Percentiles rank a stretch among this genome's conserved stretches.
These are phyloP conservation scores for Quadroppia sp. DNA, from an alignment of 2,888 invertebrate species.

Conservation along the genomic window DNA sequence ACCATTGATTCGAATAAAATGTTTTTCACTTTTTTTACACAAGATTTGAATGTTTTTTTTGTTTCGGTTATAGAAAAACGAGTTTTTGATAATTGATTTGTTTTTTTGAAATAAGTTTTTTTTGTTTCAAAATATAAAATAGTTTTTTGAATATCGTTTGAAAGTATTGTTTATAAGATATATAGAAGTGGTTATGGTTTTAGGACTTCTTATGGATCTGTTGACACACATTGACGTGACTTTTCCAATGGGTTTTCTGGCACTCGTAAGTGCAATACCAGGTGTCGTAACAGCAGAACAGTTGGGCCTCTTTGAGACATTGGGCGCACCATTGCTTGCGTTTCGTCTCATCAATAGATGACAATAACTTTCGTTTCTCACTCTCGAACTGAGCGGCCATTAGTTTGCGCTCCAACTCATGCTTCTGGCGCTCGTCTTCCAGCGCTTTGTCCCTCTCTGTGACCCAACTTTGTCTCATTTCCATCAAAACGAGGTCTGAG, in stretches of 20 bases:
- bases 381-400: constrained; percentile 21
- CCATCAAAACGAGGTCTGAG: constrained; percentile 64
- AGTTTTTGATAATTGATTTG: too few species aligned
- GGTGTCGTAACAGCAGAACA: constrained; percentile 81
- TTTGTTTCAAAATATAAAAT: too few species aligned
- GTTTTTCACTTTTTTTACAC: too few species aligned
- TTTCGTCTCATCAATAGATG: constrained; percentile 36
- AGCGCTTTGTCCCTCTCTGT: constrained; percentile 44
- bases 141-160: too few species aligned
- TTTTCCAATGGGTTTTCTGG: constrained; percentile 45
- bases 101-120: too few species aligned
- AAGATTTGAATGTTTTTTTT: too few species aligned
- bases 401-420: constrained; percentile 60
- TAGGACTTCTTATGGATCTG: constrained; percentile 40
- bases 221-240: constrained; percentile 43
- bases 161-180: background rate
- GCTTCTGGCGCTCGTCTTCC: constrained; percentile 63
- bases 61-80: too few species aligned
- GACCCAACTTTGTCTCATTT: constrained; percentile 59
- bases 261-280: constrained; percentile 45
- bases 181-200: constrained; percentile 50
- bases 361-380: background rate
- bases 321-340: constrained; percentile 62
- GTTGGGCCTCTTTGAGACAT: constrained; percentile 80
- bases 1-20: too few species aligned